These are phyloP conservation scores for Xenus cinereus DNA, from an alignment of 2,113 vertebrate species.

Conservation along the genomic window DNA sequence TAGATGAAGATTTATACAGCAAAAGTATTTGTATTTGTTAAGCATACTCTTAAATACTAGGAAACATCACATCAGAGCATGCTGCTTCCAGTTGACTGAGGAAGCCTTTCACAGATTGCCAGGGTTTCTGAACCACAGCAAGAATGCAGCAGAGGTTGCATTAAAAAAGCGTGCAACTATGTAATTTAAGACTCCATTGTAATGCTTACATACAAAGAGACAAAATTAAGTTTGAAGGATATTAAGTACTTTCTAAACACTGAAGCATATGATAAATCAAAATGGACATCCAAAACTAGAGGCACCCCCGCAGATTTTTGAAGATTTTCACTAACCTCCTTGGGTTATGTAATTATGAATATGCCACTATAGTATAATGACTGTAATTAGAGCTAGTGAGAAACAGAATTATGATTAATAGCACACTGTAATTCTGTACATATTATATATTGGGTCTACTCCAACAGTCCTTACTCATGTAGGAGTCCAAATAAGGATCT, in stretches of 20 bases:
- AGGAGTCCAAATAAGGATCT: not conserved
- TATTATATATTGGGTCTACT: not conserved
- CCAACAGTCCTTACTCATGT: not conserved
- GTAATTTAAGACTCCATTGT: not conserved
- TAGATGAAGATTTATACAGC: not conserved
- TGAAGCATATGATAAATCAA: not conserved
- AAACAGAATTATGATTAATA: conserved; percentile 18
- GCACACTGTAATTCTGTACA: not conserved
- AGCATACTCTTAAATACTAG: not conserved
- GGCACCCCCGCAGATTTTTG: not conserved
- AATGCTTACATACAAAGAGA: not conserved
- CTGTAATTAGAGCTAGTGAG: not conserved
- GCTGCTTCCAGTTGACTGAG: not conserved
- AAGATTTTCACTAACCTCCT: conserved; percentile 15
- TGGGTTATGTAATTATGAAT: not conserved
- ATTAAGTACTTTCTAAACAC: not conserved
- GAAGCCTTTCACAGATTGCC: not conserved
- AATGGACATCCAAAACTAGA: not conserved
- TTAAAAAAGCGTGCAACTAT: not conserved
- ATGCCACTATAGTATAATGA: not conserved
- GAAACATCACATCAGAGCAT: not conserved
- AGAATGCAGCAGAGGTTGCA: not conserved
- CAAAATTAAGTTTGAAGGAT: not conserved
- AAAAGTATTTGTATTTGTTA: not conserved
- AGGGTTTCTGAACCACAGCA: not conserved